Base-by-base conservation (phyloP, 2,888 invertebrate genomes). In the Lepetodrilus schrolli region DNA sequence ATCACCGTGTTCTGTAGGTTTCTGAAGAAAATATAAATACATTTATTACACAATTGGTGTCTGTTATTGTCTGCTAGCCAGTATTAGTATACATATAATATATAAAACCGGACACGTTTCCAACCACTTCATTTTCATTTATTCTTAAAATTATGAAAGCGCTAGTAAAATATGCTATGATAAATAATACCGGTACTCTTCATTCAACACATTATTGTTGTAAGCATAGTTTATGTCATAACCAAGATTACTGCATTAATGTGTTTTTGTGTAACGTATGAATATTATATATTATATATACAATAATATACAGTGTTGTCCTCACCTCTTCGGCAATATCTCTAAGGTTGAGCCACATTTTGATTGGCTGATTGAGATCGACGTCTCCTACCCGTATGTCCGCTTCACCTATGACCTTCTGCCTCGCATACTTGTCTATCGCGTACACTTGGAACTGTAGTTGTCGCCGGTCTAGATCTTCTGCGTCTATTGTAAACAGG, bases 271-370 rank as follows among this genome's bases (percentile, higher is more conserved):
- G 7, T 38, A 8, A 38, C 10, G 7, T 8, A 38, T 8, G 10
- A 10, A 38, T 38, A 38, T 8, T 8, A 38, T 7, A 38, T 38
- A 8, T 38, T 8, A 8, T 8, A 38, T 38, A 38, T 38, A 38
- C 38, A n/a, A 10, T 38, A 38, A 38, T 38, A 38, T 10, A 38
- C 8, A 38, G 38, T n/a, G n/a, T n/a, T 50, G n/a, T 43, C 51
- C 87, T 84, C 88, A 93, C 93, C 91, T 94, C 94, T 81, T 94
- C 93, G n/a, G 78, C 77, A 7, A 94, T 94, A 86, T 95, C 95
- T 0, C 94, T 93, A 1, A 95, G 91, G 0, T 94, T 93, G 74
- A 95, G 92, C 95, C 95, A 95, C n/a, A 94, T 94, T 69, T 94
- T 94, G 65, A 94, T 93, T 0, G 95, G 94, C 43, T 93, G 93